phyloP scores from a whole-genome alignment of 2,888 invertebrate species.

The Hyppa rectilinea region DNA sequence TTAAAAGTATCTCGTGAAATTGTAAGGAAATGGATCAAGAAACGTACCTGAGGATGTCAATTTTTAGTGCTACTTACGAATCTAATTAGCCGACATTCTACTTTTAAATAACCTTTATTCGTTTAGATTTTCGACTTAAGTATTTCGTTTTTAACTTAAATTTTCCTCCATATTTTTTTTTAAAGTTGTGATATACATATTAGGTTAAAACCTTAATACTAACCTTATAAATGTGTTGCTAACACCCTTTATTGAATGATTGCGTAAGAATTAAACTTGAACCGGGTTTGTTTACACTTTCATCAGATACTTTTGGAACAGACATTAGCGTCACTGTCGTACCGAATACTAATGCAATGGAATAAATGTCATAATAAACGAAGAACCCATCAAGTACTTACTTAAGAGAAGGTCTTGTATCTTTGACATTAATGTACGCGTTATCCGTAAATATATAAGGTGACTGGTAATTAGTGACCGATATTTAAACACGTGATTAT shows the following conservation, averaged over 20 bases:
- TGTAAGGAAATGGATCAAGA: neutral
- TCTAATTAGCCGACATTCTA: too few species aligned
- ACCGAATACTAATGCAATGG: neutral
- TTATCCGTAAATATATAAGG: constrained; percentile 10
- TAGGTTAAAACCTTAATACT: neutral
- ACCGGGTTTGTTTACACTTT: neutral
- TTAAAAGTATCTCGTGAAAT: neutral
- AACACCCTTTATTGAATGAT: neutral
- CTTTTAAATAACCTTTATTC: too few species aligned
- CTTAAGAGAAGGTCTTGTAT: neutral
- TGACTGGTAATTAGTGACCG: too few species aligned
- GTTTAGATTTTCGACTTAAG: too few species aligned
- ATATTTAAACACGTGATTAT: too few species aligned
- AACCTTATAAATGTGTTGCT: too few species aligned
- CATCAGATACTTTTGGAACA: neutral
- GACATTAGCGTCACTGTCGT: neutral
- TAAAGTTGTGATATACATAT: too few species aligned
- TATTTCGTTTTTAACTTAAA: too few species aligned
- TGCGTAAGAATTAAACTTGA: neutral
- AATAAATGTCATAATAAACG: neutral
- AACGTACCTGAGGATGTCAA: neutral
- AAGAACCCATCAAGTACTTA: neutral
- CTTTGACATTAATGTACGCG: constrained; percentile 1
- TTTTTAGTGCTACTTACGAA: neutral
- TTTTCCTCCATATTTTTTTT: too few species aligned